Base-by-base conservation (phyloP, 2,797 vertebrate species). In the Lagorchestes hirsutus region DNA sequence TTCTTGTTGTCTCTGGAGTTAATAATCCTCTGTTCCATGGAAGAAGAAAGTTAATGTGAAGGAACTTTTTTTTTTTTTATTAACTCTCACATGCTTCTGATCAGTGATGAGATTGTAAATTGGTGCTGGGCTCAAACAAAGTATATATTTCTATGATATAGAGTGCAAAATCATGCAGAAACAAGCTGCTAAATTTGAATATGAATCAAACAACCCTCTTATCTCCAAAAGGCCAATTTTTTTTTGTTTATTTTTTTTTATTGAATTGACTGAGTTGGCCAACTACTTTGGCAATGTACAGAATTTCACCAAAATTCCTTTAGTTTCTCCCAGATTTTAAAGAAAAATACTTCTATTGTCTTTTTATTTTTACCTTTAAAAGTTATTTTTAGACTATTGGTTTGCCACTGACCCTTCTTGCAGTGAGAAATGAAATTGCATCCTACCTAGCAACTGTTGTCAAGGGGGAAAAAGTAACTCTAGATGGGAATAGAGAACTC, bases 401-500 rank as follows among this genome's bases (percentile, higher is more conserved):
- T 34, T 52, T 91, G 14, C 24, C 1, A 59, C 52, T 54, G 59
- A 91, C 29, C 5, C 74, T 93, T 93, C 29, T 29, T 91, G 40
- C 90, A 54, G 52, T 29, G 16, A 91, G 90, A 91, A 54, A 46
- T 59, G 22, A 59, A 46, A 50, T 92, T 58, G 27, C 22, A 59
- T 58, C 40, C 55, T 92, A 31, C 55, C 40, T 92, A 29, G 91
- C 56, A 92, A 92, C n/a, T 57, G 55, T 92, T 92, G n/a, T 57
- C n/a, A 92, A 46, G 40, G 22, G 46, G 56, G 40, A 0, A 91
- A 54, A 92, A 58, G 55, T 5, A 59, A 57, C 91, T 1, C 46
- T 82, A 34, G 55, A 13, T 54, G 58, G 34, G 1, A 54, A 54
- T 18, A 91, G 90, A 91, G 28, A 54, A 91, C 52, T 91, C 52